Percentiles rank a stretch among this genome's conserved stretches.
phyloP scores from a whole-genome alignment of 37 sponge, comb jelly and placozoan species.

The Corticium candelabrum region DNA sequence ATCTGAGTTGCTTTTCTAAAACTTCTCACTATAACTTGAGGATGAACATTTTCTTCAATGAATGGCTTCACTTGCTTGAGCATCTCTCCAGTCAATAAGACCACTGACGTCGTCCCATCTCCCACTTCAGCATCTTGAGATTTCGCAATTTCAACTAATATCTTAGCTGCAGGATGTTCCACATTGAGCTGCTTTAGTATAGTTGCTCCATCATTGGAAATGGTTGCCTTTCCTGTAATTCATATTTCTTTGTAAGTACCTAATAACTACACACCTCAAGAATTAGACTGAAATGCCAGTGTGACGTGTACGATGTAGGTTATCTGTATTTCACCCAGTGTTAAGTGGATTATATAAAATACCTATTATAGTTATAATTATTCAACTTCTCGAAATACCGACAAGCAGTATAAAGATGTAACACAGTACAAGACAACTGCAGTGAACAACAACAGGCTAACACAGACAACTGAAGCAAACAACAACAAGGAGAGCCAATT shows the following conservation, averaged over 20 bases:
- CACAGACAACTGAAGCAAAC: too few relatives aligned
- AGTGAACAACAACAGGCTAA: too few relatives aligned
- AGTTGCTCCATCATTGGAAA: slow-evolving; percentile 99
- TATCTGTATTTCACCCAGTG: too few relatives aligned
- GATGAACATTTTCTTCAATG: slow-evolving; percentile 95
- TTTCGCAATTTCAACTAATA: slow-evolving; percentile 89
- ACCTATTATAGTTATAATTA: neutral
- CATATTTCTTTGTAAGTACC: too few relatives aligned
- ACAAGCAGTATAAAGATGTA: too few relatives aligned
- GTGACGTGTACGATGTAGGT: neutral
- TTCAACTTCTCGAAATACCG: too few relatives aligned
- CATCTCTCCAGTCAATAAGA: slow-evolving; percentile 88
- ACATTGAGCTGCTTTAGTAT: slow-evolving; percentile 90
- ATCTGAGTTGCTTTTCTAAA: slow-evolving; percentile 68
- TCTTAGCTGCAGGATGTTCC: slow-evolving; percentile 96
- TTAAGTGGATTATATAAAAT: neutral
- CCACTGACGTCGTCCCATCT: slow-evolving; percentile 96
- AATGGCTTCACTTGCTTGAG: slow-evolving; percentile 89
- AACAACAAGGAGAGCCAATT: too few relatives aligned
- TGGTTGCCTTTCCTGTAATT: slow-evolving; percentile 97
- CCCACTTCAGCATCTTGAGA: slow-evolving; percentile 99
- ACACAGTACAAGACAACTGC: too few relatives aligned
- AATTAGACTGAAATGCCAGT: too few relatives aligned
- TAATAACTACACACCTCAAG: neutral
- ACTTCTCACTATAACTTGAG: slow-evolving; percentile 87